Conservation (phyloP, 1,140 invertebrate species). For the Aricia agestis region DNA sequence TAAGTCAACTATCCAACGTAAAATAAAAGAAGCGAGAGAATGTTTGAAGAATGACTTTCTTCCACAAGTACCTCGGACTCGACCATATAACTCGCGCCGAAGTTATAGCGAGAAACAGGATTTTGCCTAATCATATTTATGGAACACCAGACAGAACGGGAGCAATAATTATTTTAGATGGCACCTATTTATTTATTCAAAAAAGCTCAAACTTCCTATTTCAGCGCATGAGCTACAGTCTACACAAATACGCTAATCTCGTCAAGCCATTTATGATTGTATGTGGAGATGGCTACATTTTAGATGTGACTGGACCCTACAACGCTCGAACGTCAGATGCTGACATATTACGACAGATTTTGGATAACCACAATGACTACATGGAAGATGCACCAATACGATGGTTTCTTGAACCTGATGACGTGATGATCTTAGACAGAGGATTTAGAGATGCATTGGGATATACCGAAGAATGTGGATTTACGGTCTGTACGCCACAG, state of each 20-base stretch:
- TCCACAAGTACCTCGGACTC: not conserved
- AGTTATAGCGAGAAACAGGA: not conserved
- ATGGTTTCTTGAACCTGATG: constrained; percentile 14
- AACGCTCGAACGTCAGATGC: not conserved
- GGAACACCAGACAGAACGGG: not conserved
- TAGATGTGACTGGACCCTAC: constrained; percentile 12
- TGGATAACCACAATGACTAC: too few relatives aligned
- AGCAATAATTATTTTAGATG: not conserved
- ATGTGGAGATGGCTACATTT: constrained; percentile 5
- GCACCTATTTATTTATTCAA: not conserved
- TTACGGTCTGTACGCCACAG: not conserved
- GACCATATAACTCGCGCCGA: constrained; percentile 5
- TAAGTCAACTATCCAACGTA: not conserved
- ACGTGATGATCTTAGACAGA: constrained; percentile 9
- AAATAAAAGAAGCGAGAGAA: not conserved
- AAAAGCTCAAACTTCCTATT: not conserved
- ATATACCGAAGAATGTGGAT: constrained; percentile 2
- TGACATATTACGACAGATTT: too few relatives aligned
- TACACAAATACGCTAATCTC: not conserved
- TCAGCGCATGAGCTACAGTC: not conserved
- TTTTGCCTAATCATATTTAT: constrained; percentile 2
- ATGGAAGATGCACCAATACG: constrained; percentile 9
- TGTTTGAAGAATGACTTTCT: constrained; percentile 4
- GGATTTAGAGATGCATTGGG: not conserved
- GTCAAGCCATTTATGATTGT: constrained; percentile 14